Percentiles rank a stretch among this genome's conserved stretches.
phyloP scores from a whole-genome alignment of 2,113 vertebrate species.

The Lepisosteus osseus region DNA sequence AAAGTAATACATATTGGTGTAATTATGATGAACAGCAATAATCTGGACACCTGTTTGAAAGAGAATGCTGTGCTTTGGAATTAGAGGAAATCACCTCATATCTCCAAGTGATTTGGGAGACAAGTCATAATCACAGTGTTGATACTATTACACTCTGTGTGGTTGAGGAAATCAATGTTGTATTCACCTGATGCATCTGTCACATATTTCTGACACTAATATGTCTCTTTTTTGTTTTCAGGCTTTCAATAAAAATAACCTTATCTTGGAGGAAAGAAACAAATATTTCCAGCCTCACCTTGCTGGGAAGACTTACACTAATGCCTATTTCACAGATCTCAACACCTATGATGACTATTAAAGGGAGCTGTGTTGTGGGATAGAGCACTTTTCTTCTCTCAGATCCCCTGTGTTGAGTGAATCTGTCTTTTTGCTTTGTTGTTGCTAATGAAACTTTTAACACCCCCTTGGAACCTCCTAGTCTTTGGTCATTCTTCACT shows the following conservation, averaged over 20 bases:
- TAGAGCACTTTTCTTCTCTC: constrained; percentile 24
- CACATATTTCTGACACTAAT: constrained; percentile 6
- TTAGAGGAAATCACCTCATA: no score
- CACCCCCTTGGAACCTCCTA: constrained; percentile 42
- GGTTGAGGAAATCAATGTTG: no score
- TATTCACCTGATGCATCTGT: background rate
- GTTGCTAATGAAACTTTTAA: constrained; percentile 55
- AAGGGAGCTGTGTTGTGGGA: constrained; percentile 33
- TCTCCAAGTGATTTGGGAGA: no score
- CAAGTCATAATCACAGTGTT: no score
- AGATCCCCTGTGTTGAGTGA: constrained; percentile 7
- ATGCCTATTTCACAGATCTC: constrained; percentile 94
- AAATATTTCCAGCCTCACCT: constrained; percentile 97
- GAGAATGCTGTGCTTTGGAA: no score
- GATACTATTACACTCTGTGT: no score
- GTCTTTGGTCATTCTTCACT: constrained; percentile 50
- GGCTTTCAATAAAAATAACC: constrained; percentile 98
- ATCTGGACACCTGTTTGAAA: no score
- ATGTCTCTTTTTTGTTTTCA: constrained; percentile 47
- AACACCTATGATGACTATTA: constrained; percentile 97
- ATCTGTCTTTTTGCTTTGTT: constrained; percentile 44
- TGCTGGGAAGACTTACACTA: constrained; percentile 91
- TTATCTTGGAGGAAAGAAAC: constrained; percentile 95
- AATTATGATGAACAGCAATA: no score
- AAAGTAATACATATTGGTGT: no score